Base-by-base conservation (phyloP, 2,888 invertebrate species). In the Heliconius charithonia region DNA sequence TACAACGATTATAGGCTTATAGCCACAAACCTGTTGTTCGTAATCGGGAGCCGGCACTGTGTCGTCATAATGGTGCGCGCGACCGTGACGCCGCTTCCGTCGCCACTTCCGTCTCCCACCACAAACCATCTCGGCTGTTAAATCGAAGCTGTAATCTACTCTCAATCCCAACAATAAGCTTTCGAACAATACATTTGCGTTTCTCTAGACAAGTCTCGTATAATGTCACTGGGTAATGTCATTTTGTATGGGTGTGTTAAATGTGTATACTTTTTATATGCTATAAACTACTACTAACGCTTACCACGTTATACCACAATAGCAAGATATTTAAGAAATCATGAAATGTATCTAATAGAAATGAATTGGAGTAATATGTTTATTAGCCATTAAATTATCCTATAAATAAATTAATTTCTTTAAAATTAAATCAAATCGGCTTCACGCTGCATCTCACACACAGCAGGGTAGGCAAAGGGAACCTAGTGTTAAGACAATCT, bases 21-120 rank as follows among this genome's bases (percentile, higher is more conserved):
- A 70, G 77, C 79, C 74, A 77, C 59, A 81, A 80, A 82, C 81
- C 81, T 83, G 82, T 81, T 83, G 82, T 81, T 81, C 32, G 75
- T 79, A 80, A 78, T 80, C 78, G 80, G 81, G 77, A 79, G 73
- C 79, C 80, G 81, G 81, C 79, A 77, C 76, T 65, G 82, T 91
- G 92, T 91, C 92, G 93, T 93, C 92, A 93, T 78, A 88, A 86
- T 87, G 84, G 85, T 81, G 90, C 89, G 87, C 85, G 90, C 87
- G 91, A 92, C 92, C 93, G 86, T 93, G 92, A 93, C 93, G 90
- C 90, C 88, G 91, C 89, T 94, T 94, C 94, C 94, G 94, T 87
- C 86, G 88, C 84, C 86, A 88, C 90, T 94, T 95, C 94, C 94
- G 94, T 91, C 93, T 91, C 91, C 92, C 87, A 90, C 90, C 87